phyloP scores from a whole-genome alignment of 1,140 invertebrate species.

The Zaprionus ornatus region DNA sequence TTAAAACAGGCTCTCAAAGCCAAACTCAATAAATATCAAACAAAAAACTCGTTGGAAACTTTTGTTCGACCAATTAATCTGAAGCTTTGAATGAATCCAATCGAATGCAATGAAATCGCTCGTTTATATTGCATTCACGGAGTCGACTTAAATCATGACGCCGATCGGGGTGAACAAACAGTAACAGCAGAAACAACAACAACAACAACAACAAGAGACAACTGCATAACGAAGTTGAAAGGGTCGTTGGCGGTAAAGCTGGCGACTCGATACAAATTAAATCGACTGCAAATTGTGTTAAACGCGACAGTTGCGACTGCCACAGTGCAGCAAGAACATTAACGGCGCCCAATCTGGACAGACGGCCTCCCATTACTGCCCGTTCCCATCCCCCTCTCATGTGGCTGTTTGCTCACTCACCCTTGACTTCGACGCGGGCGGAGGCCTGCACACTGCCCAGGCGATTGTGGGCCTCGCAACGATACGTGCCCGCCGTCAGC shows the following conservation, averaged over 20 bases:
- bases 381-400: neutral
- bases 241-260: constrained; percentile 20
- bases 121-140: constrained; percentile 2
- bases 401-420: constrained; percentile 85
- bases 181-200: neutral
- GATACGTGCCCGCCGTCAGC: constrained; percentile 88
- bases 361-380: neutral
- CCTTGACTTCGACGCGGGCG: constrained; percentile 88
- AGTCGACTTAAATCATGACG: constrained; percentile 41
- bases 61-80: constrained; percentile 42
- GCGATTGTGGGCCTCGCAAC: constrained; percentile 89
- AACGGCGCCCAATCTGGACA: constrained; percentile 23
- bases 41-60: neutral
- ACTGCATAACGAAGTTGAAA: constrained; percentile 33
- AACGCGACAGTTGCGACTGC: constrained; percentile 74
- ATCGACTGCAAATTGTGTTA: constrained; percentile 79
- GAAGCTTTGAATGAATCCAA: constrained; percentile 31
- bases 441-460: constrained; percentile 87
- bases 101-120: constrained; percentile 16
- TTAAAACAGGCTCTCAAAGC: neutral
- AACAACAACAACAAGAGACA: neutral
- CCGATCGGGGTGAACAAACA: constrained; percentile 18
- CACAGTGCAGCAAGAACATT: constrained; percentile 11
- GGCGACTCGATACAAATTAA: constrained; percentile 71
- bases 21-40: neutral